phyloP scores from a whole-genome alignment of 2,113 vertebrate species.

The Kobus ellipsiprymnus region DNA sequence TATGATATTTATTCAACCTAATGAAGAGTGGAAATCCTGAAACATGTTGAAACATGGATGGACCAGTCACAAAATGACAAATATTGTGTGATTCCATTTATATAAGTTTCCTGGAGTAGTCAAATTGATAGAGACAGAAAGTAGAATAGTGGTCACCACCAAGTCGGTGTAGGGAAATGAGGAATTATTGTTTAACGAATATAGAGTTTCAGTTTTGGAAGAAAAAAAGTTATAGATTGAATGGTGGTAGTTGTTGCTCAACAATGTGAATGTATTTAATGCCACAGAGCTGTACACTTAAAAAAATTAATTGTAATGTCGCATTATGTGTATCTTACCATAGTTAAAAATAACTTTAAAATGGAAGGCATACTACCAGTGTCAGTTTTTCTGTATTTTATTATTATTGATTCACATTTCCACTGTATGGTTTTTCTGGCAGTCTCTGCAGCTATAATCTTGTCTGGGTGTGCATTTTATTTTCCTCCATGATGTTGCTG shows the following conservation, averaged over 20 bases:
- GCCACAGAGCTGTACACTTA: background rate
- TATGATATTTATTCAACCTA: background rate
- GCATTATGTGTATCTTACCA: background rate
- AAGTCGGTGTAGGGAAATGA: too few relatives aligned
- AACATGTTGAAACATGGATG: background rate
- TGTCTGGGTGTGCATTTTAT: background rate
- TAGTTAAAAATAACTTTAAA: background rate
- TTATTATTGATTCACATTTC: background rate
- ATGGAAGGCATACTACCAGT: background rate
- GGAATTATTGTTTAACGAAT: background rate
- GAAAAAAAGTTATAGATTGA: background rate
- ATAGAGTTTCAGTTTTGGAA: background rate
- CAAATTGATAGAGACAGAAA: background rate
- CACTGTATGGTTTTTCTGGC: background rate
- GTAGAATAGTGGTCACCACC: background rate
- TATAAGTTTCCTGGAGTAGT: background rate
- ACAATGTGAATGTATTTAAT: background rate
- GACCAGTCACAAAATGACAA: background rate
- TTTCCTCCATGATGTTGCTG: background rate
- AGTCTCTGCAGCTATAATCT: background rate
- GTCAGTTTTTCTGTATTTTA: background rate
- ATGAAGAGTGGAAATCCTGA: background rate
- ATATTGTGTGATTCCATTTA: background rate
- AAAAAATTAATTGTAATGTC: background rate
- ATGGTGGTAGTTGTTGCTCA: background rate